Percentiles rank a stretch among this genome's conserved stretches.
Evolutionary conservation across 2,113 vertebrate genomes (phyloP).

Genomic region (Coptodon rendalli): DNA sequence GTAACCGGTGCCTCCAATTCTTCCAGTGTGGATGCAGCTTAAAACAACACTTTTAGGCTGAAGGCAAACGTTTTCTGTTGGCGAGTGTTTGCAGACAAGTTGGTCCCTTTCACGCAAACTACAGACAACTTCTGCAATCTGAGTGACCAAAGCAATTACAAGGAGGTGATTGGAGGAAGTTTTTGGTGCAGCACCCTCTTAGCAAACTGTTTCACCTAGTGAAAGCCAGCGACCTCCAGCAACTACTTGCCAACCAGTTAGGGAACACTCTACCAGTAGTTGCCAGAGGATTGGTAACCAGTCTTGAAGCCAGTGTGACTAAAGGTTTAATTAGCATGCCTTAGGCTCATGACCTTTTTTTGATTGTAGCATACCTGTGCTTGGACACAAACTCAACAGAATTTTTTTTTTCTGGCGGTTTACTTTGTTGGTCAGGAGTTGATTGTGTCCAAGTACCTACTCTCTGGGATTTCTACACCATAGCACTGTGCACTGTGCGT

Average conservation of each 20-base stretch:
- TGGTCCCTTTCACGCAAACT: background rate
- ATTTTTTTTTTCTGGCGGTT: background rate
- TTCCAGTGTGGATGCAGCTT: background rate
- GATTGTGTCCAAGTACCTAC: slow-evolving; percentile 61
- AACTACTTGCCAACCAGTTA: background rate
- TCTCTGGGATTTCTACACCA: slow-evolving; percentile 47
- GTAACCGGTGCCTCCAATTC: background rate
- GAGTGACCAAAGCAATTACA: background rate
- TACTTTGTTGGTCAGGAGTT: background rate
- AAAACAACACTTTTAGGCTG: background rate
- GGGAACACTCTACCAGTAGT: background rate
- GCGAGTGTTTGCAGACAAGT: background rate
- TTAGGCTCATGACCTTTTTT: background rate
- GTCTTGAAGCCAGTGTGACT: background rate
- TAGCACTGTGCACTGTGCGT: slow-evolving; percentile 51
- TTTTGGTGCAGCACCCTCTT: background rate
- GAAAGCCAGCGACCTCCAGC: background rate
- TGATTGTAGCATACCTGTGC: background rate
- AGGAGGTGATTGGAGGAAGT: background rate
- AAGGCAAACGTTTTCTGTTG: background rate
- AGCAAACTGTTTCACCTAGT: background rate
- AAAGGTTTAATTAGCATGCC: background rate
- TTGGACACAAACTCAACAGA: background rate
- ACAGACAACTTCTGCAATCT: background rate
- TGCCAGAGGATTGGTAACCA: background rate